Conservation (phyloP, 2,113 vertebrate species). For the Physeter macrocephalus region DNA sequence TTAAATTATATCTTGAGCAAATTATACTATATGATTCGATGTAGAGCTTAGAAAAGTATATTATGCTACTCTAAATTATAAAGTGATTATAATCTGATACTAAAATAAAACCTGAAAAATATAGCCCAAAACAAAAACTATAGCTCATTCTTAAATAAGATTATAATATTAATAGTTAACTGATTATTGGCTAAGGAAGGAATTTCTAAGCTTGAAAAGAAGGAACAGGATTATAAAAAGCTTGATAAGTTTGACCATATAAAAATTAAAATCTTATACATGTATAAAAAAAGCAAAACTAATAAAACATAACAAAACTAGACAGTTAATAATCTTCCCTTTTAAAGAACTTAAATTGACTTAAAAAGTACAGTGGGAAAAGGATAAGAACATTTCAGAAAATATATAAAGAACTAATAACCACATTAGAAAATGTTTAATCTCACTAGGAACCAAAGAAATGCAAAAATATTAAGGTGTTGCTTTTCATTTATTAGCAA, state of each 20-base stretch:
- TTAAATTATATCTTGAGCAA: not conserved
- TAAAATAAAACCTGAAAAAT: not conserved
- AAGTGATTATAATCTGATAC: not conserved
- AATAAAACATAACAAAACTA: not conserved
- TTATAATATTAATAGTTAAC: not conserved
- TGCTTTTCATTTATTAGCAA: constrained; percentile 12
- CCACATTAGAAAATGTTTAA: not conserved
- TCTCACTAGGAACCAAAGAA: constrained; percentile 7
- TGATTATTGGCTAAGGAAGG: not conserved
- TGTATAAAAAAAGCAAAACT: not conserved
- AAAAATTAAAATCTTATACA: not conserved
- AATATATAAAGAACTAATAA: not conserved
- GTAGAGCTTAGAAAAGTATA: not conserved
- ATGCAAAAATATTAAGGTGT: not conserved
- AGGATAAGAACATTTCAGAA: not conserved
- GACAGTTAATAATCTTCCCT: not conserved
- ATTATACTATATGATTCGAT: not conserved
- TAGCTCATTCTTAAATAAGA: not conserved
- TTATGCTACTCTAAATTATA: not conserved
- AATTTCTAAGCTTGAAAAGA: constrained; percentile 10
- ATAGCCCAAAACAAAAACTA: not conserved
- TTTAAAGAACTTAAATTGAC: not conserved
- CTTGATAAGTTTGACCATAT: not conserved
- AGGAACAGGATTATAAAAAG: not conserved
- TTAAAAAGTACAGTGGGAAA: not conserved